Evolutionary conservation across 2,113 vertebrate genomes (phyloP), one percentile per base, ranked within the genome.

Genomic region (Datnioides undecimradiatus): DNA sequence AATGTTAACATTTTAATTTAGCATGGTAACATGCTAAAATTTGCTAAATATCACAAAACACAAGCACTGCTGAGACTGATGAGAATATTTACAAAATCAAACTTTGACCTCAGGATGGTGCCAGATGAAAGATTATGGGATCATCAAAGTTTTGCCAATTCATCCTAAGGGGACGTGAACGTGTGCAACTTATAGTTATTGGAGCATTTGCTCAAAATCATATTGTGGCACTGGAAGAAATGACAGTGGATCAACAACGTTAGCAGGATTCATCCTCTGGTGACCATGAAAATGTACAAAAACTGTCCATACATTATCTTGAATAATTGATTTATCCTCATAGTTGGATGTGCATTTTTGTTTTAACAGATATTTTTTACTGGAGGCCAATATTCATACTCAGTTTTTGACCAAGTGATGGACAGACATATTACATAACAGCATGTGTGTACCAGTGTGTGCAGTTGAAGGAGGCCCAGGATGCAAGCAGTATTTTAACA

Each of bases 401-500:
- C 41, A 43, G 29, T 41, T 11, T 60, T 23, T 41, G 21, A 52
- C 43, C 2, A 41, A 25, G 43, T 11, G n/a, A 73, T 6, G 27
- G 63, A 66, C 33, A 31, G 29, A 5, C 52, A 0, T 57, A 31
- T 90, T 91, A 51, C 73, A 54, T 84, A 89, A 90, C 49, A 6
- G 54, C 12, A 2, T 51, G 40, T 70, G 58, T 60, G 43, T 60
- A n/a, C 40, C 45, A 23, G 49, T 48, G 52, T 58, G 45, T 67
- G 70, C 27, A 23, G 60, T 21, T 48, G 23, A 41, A 49, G 57
- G 79, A 87, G 74, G 86, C 83, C 80, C 69, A 82, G 79, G 60
- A 80, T 71, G 70, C 46, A 3, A 70, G 29, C 6, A 9, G 58
- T 74, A 64, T 72, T 87, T 87, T 88, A 84, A 82, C 73, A 85